Conservation (phyloP, 1,140 invertebrate species). For the Drosophila erecta region DNA sequence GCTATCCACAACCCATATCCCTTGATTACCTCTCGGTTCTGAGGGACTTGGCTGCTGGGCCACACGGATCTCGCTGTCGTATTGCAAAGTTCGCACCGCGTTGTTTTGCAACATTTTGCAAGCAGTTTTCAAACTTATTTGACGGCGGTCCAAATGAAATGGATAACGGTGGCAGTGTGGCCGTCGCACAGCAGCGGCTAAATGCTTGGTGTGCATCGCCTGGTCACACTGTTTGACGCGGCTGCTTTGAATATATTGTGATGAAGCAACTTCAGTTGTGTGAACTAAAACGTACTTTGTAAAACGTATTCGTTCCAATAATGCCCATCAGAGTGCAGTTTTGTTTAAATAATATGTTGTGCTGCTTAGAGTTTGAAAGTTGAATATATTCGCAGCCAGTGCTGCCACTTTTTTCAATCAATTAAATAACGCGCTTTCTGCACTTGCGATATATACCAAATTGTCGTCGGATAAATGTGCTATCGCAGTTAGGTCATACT, state of each 20-base stretch:
- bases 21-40: slow-evolving; percentile 72
- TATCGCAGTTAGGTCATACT: slow-evolving; percentile 24
- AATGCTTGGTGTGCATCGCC: neutral
- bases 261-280: too few species aligned
- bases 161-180: slow-evolving; percentile 9
- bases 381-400: neutral
- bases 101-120: slow-evolving; percentile 80
- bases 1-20: neutral
- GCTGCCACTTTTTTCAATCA: neutral
- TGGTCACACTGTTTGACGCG: neutral
- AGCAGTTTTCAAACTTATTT: slow-evolving; percentile 27
- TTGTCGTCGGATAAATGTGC: too few species aligned
- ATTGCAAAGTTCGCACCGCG: slow-evolving; percentile 79
- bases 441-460: neutral
- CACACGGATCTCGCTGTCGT: slow-evolving; percentile 78
- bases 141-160: slow-evolving; percentile 46
- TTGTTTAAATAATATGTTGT: too few species aligned
- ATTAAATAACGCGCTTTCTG: neutral
- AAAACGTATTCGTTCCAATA: too few species aligned
- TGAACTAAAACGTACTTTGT: too few species aligned
- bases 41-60: slow-evolving; percentile 55
- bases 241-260: too few species aligned
- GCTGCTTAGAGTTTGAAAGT: neutral
- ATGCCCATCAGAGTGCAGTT: too few species aligned
- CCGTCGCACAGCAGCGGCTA: neutral